These are phyloP conservation scores for Scotopteryx bipunctaria DNA, from an alignment of 2,888 invertebrate genomes.

Conservation along the genomic window DNA sequence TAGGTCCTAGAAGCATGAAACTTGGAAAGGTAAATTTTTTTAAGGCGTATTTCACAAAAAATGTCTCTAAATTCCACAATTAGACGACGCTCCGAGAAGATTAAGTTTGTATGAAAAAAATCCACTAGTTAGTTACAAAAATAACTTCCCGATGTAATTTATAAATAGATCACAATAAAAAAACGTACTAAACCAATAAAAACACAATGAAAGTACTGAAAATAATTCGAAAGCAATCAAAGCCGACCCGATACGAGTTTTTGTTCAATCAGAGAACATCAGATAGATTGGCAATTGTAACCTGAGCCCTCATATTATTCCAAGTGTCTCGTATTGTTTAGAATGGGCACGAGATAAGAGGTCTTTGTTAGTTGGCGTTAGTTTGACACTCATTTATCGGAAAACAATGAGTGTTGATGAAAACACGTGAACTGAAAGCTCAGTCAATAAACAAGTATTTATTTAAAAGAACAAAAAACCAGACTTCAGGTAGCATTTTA, in stretches of 20 bases:
- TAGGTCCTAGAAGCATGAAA: too few species aligned
- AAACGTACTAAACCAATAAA: slow-evolving; percentile 1
- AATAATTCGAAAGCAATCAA: slow-evolving; percentile 21
- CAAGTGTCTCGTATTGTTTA: slow-evolving; percentile 4
- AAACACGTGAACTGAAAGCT: slow-evolving; percentile 1
- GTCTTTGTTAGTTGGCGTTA: slow-evolving; percentile 15
- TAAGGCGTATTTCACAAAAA: too few species aligned
- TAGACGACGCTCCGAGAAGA: too few species aligned
- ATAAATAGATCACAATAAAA: background rate
- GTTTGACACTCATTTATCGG: slow-evolving; percentile 27
- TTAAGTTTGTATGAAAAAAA: too few species aligned
- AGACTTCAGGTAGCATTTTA: too few species aligned
- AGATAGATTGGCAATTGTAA: slow-evolving; percentile 26
- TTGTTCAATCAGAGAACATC: slow-evolving; percentile 26
- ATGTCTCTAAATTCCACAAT: too few species aligned
- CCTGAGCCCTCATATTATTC: slow-evolving; percentile 15
- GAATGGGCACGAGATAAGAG: slow-evolving; percentile 6
- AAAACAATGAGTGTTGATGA: slow-evolving; percentile 31
- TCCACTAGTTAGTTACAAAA: too few species aligned
- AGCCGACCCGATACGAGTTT: slow-evolving; percentile 18
- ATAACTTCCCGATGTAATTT: too few species aligned
- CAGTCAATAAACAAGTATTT: background rate
- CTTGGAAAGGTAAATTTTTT: too few species aligned
- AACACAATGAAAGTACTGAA: slow-evolving; percentile 17
- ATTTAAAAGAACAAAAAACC: too few species aligned